Conservation (phyloP, 1,140 invertebrate genomes). For the Pinna nobilis region DNA sequence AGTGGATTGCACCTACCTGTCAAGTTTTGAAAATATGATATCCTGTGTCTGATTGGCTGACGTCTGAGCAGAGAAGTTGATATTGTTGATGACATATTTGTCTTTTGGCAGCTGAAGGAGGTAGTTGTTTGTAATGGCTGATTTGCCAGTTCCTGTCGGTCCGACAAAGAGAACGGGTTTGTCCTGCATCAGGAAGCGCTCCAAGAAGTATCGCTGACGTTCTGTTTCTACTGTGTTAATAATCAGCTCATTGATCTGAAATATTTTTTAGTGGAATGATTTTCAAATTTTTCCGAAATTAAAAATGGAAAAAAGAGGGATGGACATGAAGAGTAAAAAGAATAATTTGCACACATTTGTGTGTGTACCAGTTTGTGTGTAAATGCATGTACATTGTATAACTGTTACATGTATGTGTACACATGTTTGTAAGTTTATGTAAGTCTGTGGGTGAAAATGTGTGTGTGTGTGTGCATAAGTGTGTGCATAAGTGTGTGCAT, state of each 20-base stretch:
- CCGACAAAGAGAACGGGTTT: conserved; percentile 72
- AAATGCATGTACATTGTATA: too few relatives aligned
- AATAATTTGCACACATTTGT: conserved; percentile 2
- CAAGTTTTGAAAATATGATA: conserved; percentile 74
- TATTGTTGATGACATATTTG: conserved; percentile 71
- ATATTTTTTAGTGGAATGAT: too few relatives aligned
- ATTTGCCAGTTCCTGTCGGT: conserved; percentile 73
- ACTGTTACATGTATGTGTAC: too few relatives aligned
- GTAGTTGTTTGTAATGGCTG: conserved; percentile 73
- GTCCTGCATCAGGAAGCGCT: conserved; percentile 62
- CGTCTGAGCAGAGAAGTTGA: conserved; percentile 75
- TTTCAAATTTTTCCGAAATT: too few relatives aligned
- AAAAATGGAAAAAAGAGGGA: too few relatives aligned
- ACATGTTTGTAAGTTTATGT: too few relatives aligned
- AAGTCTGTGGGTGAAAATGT: too few relatives aligned
- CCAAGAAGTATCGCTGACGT: conserved; percentile 70
- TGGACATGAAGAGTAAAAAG: background rate
- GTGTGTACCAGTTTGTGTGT: too few relatives aligned
- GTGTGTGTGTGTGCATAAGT: too few relatives aligned
- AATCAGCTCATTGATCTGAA: conserved; percentile 71
- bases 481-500: too few relatives aligned
- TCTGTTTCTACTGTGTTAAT: conserved; percentile 73
- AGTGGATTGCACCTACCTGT: conserved; percentile 69
- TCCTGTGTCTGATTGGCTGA: conserved; percentile 74
- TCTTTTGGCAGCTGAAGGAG: conserved; percentile 69